These are phyloP conservation scores for Dendroctonus valens DNA, from an alignment of 1,140 invertebrate genomes.

Conservation along the genomic window DNA sequence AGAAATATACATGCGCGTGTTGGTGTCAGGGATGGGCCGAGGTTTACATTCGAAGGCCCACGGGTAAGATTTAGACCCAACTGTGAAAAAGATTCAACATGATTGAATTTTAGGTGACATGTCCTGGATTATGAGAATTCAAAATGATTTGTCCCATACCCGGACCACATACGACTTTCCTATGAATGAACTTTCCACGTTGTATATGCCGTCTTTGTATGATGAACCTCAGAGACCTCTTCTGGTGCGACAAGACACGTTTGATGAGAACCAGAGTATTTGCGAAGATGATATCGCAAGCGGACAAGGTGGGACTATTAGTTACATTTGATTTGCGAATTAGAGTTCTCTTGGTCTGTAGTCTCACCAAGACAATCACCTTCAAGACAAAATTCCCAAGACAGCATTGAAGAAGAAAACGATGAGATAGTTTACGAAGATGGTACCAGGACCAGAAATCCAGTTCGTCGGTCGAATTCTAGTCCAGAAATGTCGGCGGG, in stretches of 20 bases:
- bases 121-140: conserved; percentile 89
- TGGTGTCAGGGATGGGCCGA: conserved; percentile 96
- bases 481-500: conserved; percentile 87
- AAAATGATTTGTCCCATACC: conserved; percentile 69
- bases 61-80: conserved; percentile 57
- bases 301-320: conserved; percentile 16
- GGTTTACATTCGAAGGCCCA: conserved; percentile 84
- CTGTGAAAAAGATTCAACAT: not conserved
- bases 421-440: conserved; percentile 61
- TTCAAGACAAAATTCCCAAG: conserved; percentile 58
- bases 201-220: conserved; percentile 61
- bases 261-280: conserved; percentile 34
- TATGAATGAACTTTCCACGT: conserved; percentile 66
- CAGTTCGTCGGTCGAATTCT: conserved; percentile 81
- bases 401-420: conserved; percentile 59
- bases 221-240: conserved; percentile 27
- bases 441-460: conserved; percentile 64
- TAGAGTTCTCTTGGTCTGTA: not conserved
- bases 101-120: conserved; percentile 60
- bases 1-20: conserved; percentile 70
- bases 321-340: not conserved
- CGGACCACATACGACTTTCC: conserved; percentile 57
- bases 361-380: conserved; percentile 48
- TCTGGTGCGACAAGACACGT: conserved; percentile 26
- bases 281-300: conserved; percentile 26